phyloP scores from a whole-genome alignment of 1,140 invertebrate species.

The Cotesia typhae region DNA sequence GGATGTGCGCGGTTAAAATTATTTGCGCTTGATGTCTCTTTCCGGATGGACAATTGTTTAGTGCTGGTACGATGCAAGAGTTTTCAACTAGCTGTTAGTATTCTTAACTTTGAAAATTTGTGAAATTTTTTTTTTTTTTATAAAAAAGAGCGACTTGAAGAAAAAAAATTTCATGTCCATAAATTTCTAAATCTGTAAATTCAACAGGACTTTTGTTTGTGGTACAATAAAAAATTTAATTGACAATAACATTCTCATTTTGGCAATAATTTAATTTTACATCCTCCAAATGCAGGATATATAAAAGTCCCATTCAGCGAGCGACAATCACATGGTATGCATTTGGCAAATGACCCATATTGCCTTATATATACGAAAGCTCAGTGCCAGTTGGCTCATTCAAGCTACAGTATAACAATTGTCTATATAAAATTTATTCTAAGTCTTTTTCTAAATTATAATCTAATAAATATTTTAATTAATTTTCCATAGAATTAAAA shows the following conservation, averaged over 20 bases:
- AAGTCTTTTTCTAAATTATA: neutral
- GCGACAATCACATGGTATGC: neutral
- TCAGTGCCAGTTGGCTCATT: constrained; percentile 34
- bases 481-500: too few species aligned
- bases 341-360: constrained; percentile 13
- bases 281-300: neutral
- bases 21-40: constrained; percentile 36
- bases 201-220: too few species aligned
- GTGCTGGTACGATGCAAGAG: neutral
- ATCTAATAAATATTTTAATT: too few species aligned
- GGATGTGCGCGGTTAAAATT: constrained; percentile 35
- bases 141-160: too few species aligned
- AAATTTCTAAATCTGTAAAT: too few species aligned
- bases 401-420: constrained; percentile 33
- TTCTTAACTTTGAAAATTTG: too few species aligned
- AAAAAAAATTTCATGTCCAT: too few species aligned
- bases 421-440: constrained; percentile 34
- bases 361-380: neutral
- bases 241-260: too few species aligned
- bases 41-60: constrained; percentile 24
- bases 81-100: neutral
- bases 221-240: too few species aligned
- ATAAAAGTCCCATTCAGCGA: neutral
- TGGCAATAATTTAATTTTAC: neutral
- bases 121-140: too few species aligned